Evolutionary conservation across 2,113 vertebrate genomes (phyloP), one percentile per base, ranked within the genome.

Genomic region (Emydura subglobosa): DNA sequence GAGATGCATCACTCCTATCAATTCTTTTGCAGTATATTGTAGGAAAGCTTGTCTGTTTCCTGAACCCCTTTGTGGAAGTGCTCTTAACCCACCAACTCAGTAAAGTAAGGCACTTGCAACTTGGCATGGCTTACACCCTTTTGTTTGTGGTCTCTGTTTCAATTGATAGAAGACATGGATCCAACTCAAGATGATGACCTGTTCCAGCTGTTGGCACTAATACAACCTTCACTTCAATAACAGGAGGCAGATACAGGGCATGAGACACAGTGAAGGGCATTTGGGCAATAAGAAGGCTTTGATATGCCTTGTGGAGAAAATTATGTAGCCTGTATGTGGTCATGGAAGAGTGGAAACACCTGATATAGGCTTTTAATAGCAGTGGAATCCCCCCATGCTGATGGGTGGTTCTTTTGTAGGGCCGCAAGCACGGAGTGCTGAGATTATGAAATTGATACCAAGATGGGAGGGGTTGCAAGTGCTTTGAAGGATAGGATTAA

Each of bases 11-110:
- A 74, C 59, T 51, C 1, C 1, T 6, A 19, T 5, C 1, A 94
- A 49, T 50, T 10, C 1, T 53, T 50, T 53, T 42, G 6, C 25
- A 81, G 49, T 50, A 4, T 57, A n/a, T 1, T 65, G 44, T 7
- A 1, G 1, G 24, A 92, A n/a, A 83, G 82, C 9, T 29, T 2
- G 6, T 11, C 17, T 50, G 74, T 65, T 34, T 72, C 91, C 49
- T 16, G 55, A 29, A 57, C 34, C 83, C 0, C 0, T 22, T 3
- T 31, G 4, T n/a, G 7, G 2, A 42, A 68, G 13, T 21, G 42
- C 1, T 50, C 39, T 95, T 49, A 17, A 31, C 61, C 59, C 61
- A 65, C 31, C 61, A 65, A 19, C 3, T 19, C 29, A 47, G 54
- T 42, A 89, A 86, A 89, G 65, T 11, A 19, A 82, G 42, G 31